A percentile compares a stretch with the other conserved stretches of the same genome.
These are phyloP conservation scores for Latheticus oryzae DNA, from an alignment of 2,888 invertebrate species.

Conservation along the genomic window DNA sequence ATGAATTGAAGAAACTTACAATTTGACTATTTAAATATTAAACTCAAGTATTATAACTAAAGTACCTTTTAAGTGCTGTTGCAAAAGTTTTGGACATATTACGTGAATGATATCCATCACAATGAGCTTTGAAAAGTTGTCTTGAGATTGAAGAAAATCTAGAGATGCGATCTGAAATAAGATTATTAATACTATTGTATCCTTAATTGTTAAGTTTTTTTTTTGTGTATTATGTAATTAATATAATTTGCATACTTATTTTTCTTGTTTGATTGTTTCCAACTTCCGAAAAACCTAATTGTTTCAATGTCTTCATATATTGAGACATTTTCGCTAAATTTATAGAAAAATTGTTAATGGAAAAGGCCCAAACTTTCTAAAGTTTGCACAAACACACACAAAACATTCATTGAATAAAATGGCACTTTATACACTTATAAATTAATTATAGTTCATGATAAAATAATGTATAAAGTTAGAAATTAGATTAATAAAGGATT, in stretches of 20 bases:
- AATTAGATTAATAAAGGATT: no score
- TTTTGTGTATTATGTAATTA: slow-evolving; percentile 5
- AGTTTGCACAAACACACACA: no score
- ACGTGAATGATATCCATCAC: slow-evolving; percentile 43
- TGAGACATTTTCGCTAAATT: slow-evolving; percentile 8
- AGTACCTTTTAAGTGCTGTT: slow-evolving; percentile 45
- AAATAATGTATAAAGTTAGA: no score
- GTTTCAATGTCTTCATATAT: slow-evolving; percentile 21
- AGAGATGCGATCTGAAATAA: slow-evolving; percentile 24
- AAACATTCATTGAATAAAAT: no score
- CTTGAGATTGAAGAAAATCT: slow-evolving; percentile 39
- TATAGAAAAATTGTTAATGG: neutral
- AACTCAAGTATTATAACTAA: neutral
- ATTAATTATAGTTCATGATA: no score
- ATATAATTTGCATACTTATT: neutral
- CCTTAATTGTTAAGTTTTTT: no score
- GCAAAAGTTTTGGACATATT: slow-evolving; percentile 42
- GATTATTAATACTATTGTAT: no score
- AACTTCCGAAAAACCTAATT: slow-evolving; percentile 11
- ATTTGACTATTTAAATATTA: neutral
- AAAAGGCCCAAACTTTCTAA: no score
- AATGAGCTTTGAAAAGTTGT: slow-evolving; percentile 43
- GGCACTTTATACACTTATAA: no score
- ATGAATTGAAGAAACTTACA: no score
- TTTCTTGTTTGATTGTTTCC: neutral